Conservation (phyloP, 1,140 invertebrate species). For the Atta texana region DNA sequence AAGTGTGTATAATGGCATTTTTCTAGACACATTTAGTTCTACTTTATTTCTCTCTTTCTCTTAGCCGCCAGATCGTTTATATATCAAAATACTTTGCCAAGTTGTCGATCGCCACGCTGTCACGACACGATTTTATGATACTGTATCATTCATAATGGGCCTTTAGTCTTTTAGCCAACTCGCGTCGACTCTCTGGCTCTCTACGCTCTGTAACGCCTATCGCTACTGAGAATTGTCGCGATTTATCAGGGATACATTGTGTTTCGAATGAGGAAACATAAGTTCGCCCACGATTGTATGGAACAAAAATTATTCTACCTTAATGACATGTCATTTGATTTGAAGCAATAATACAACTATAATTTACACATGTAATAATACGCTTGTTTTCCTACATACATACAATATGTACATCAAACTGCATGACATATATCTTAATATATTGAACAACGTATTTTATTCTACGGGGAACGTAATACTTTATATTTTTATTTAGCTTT, state of each 20-base stretch:
- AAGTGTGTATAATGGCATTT: neutral
- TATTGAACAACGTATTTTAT: neutral
- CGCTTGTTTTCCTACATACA: neutral
- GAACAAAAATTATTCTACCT: conserved; percentile 14
- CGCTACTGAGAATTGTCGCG: conserved; percentile 43
- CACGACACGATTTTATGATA: conserved; percentile 28
- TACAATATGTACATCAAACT: conserved; percentile 4
- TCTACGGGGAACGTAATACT: neutral
- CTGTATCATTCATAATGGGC: neutral
- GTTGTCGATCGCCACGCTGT: conserved; percentile 1
- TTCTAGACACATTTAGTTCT: neutral
- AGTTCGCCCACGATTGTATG: neutral
- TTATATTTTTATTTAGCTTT: conserved; percentile 8
- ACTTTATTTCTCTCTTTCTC: neutral
- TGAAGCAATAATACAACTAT: neutral
- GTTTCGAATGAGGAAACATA: conserved; percentile 22
- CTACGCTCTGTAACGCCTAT: neutral
- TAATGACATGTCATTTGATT: conserved; percentile 34
- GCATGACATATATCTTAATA: neutral
- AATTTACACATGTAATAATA: conserved; percentile 10
- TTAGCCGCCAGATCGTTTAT: neutral
- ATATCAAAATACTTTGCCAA: neutral
- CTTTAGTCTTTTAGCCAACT: neutral
- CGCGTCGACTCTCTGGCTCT: neutral
- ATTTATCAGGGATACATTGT: conserved; percentile 63